Conservation (phyloP, 1,140 invertebrate genomes). For the Epicauta chinensis region DNA sequence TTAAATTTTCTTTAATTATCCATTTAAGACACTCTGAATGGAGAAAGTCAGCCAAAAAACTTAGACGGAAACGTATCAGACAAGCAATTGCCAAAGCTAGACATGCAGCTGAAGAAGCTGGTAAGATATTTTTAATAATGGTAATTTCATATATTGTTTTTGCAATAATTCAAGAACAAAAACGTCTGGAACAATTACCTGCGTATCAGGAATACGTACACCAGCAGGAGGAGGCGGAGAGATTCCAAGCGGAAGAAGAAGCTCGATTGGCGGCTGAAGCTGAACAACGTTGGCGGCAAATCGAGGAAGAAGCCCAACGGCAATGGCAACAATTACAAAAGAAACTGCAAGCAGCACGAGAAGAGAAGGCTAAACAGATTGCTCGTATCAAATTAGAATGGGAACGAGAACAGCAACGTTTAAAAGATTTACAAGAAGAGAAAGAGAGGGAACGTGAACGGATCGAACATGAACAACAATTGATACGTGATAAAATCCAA, state of each 20-base stretch:
- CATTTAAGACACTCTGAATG: constrained; percentile 42
- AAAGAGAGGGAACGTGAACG: constrained; percentile 42
- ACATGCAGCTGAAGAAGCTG: constrained; percentile 31
- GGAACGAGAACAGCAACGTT: constrained; percentile 34
- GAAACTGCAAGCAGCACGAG: constrained; percentile 20
- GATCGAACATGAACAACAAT: constrained; percentile 42
- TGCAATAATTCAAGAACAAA: constrained; percentile 26
- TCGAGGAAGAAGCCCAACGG: constrained; percentile 40
- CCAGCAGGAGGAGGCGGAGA: constrained; percentile 34
- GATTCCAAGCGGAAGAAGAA: constrained; percentile 33
- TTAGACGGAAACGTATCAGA: constrained; percentile 42
- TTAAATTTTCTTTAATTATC: constrained; percentile 41
- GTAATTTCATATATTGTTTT: not conserved
- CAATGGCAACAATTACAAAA: constrained; percentile 40
- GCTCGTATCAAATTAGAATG: constrained; percentile 35
- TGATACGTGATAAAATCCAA: constrained; percentile 50
- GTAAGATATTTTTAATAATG: constrained; percentile 19
- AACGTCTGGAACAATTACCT: constrained; percentile 33
- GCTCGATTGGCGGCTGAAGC: constrained; percentile 29
- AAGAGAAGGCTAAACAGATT: constrained; percentile 35
- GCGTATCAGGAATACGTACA: constrained; percentile 35
- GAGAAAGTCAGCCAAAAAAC: constrained; percentile 45
- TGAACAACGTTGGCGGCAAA: constrained; percentile 40
- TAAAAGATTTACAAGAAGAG: constrained; percentile 46
- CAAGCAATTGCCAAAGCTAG: constrained; percentile 39